Base-by-base conservation (phyloP, 2,888 invertebrate genomes). In the Lasioglossum malachurum region DNA sequence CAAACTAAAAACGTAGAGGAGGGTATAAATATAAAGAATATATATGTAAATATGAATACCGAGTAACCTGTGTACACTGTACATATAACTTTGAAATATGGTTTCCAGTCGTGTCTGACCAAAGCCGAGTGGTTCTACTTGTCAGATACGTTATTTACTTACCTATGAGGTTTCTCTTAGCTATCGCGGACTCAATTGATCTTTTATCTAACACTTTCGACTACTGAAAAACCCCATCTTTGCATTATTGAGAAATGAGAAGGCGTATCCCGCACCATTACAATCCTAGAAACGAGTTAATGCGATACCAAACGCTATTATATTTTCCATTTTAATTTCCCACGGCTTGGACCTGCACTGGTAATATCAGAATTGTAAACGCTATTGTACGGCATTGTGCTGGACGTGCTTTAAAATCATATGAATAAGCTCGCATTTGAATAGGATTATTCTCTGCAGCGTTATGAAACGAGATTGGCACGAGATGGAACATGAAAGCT, bases 361-460 rank as follows among this genome's bases (percentile, higher is more conserved):
- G 12, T n/a, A 10, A 57, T n/a, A 57, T n/a, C 12, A 57, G 12
- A n/a, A n/a, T 57, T n/a, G n/a, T 14, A 2, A 23, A n/a, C 23
- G 23, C n/a, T 38, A 14, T 60, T 49, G 49, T 4, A 12, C 12
- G 23, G 0, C n/a, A n/a, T 44, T 31, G 16, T 31, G 31, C 31
- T 19, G 35, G 75, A 2, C 16, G 23, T 19, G 14, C 10, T 27
- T 49, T n/a, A 4, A 14, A 76, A 35, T 76, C n/a, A 31, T 57
- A 10, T n/a, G 23, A 75, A 23, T 49, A 78, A 75, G 49, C 78
- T 75, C 31, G 2, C 19, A 69, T 57, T 38, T 23, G 16, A 53
- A 79, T 27, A 3, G 23, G 71, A 82, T 82, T 78, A 78, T 72
- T 14, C 60, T 2, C n/a, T 5, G 46, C 27, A 23, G 12, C 49